These are phyloP conservation scores for Platichthys stellatus DNA, from an alignment of 2,113 vertebrate genomes.

Conservation along the genomic window DNA sequence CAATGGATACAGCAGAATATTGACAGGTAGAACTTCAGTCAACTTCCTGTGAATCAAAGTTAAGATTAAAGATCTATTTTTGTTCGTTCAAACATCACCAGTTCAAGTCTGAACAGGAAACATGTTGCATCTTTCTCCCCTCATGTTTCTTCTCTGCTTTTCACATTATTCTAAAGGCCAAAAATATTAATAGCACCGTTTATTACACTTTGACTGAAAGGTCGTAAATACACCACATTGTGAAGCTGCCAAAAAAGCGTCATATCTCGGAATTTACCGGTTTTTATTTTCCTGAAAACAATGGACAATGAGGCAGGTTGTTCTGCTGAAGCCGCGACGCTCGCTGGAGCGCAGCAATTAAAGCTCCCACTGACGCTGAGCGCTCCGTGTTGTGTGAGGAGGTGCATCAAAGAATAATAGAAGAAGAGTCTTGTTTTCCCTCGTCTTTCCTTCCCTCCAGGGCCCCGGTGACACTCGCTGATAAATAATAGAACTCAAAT, in stretches of 20 bases:
- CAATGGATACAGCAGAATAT: neutral
- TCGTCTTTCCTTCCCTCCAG: constrained; percentile 7
- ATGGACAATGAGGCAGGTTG: neutral
- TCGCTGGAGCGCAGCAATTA: constrained; percentile 14
- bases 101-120: too few relatives aligned
- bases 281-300: constrained; percentile 3
- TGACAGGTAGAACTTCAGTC: too few relatives aligned
- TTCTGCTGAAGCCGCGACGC: neutral
- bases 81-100: too few relatives aligned
- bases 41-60: too few relatives aligned
- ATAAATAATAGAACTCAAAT: constrained; percentile 72
- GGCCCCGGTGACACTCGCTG: constrained; percentile 24
- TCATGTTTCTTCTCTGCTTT: neutral
- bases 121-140: neutral
- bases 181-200: neutral
- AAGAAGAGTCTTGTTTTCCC: constrained; percentile 39
- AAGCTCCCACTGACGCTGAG: constrained; percentile 12
- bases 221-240: neutral
- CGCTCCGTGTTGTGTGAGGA: constrained; percentile 7
- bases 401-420: constrained; percentile 39
- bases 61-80: too few relatives aligned
- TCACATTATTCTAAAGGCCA: neutral
- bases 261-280: neutral
- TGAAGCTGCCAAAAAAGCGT: neutral
- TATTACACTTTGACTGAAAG: neutral